phyloP scores from a whole-genome alignment of 2,888 invertebrate genomes.

The Andrena fulva region DNA sequence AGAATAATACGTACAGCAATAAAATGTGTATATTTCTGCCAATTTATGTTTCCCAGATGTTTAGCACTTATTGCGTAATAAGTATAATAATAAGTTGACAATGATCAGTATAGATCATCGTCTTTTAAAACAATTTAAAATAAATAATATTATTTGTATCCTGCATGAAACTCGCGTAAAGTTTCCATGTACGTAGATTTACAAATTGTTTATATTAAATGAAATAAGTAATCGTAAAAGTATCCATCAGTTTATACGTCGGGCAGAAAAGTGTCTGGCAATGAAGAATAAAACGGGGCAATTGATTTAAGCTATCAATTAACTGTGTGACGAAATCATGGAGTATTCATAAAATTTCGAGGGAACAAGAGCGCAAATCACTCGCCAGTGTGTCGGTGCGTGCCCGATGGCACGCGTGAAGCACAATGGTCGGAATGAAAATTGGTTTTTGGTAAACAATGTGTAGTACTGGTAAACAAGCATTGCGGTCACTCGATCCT shows the following conservation, averaged over 20 bases:
- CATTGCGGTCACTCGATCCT: slow-evolving; percentile 25
- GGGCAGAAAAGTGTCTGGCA: slow-evolving; percentile 4
- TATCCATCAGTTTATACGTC: not conserved
- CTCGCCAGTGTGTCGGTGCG: not conserved
- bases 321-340: slow-evolving; percentile 24
- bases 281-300: slow-evolving; percentile 1
- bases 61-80: no score
- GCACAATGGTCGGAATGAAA: slow-evolving; percentile 47
- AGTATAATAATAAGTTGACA: no score
- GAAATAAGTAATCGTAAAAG: not conserved
- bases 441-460: slow-evolving; percentile 56
- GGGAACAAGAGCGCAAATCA: slow-evolving; percentile 24
- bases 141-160: no score
- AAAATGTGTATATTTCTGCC: no score
- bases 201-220: slow-evolving; percentile 10
- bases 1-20: no score
- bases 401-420: not conserved
- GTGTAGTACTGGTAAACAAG: slow-evolving; percentile 42
- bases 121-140: no score
- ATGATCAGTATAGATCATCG: no score
- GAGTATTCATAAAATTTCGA: slow-evolving; percentile 18
- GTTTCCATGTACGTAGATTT: not conserved
- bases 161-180: no score
- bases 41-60: no score
- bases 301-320: slow-evolving; percentile 29